These are phyloP conservation scores for Meteorus sp. DNA, from an alignment of 1,140 invertebrate species.

Conservation along the genomic window DNA sequence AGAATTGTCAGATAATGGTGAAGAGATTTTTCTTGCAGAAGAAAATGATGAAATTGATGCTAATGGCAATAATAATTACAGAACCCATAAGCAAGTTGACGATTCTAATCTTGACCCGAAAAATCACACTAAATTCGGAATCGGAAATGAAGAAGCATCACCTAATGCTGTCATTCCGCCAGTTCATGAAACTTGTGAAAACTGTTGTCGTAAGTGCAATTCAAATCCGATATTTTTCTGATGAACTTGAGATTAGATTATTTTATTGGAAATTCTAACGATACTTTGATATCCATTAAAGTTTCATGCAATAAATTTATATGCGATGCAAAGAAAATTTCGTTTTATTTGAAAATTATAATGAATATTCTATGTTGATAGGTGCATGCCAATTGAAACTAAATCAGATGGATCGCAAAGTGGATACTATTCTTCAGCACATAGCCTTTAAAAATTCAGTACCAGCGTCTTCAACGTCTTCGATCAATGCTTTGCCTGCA, in stretches of 20 bases:
- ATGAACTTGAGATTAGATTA: not conserved
- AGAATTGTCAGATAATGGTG: too few relatives aligned
- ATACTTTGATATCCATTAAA: not conserved
- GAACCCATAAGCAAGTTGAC: too few relatives aligned
- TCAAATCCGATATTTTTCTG: slow-evolving; percentile 1
- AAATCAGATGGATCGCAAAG: not conserved
- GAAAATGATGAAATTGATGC: too few relatives aligned
- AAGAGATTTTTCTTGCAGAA: too few relatives aligned
- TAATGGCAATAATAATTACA: too few relatives aligned
- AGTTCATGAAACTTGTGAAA: not conserved
- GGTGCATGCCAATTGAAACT: slow-evolving; percentile 1
- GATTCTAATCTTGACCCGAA: too few relatives aligned
- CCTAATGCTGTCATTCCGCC: not conserved
- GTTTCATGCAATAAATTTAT: not conserved
- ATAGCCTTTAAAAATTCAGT: not conserved
- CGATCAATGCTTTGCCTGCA: too few relatives aligned
- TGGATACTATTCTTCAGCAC: not conserved
- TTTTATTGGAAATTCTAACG: not conserved
- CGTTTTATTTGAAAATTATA: not conserved
- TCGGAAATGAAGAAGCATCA: not conserved
- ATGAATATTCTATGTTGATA: not conserved
- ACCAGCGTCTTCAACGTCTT: too few relatives aligned
- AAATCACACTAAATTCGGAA: not conserved
- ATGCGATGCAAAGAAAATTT: not conserved
- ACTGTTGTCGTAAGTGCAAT: slow-evolving; percentile 7